Evolutionary conservation across 2,888 invertebrate genomes (phyloP).

Genomic region (Noctua fimbriata): DNA sequence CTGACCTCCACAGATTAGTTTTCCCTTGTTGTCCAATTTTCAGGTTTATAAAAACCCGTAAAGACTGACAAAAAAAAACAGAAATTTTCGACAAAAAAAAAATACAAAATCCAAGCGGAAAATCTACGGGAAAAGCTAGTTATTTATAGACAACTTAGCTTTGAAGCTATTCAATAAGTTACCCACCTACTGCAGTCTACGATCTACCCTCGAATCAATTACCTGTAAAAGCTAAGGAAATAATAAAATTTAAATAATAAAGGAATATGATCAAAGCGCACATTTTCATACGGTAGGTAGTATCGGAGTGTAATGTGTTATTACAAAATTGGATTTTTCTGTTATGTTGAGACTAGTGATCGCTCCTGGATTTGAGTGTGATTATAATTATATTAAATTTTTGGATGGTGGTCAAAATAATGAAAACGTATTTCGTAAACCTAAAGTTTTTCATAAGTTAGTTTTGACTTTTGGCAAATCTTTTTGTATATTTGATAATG

Average conservation of each 20-base stretch:
- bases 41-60: too few species aligned
- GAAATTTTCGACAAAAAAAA: too few species aligned
- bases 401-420: neutral
- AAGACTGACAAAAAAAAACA: neutral
- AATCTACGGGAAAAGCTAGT: neutral
- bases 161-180: conserved; percentile 11
- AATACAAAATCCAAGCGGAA: neutral
- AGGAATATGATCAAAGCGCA: conserved; percentile 57
- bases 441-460: too few species aligned
- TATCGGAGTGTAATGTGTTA: conserved; percentile 72
- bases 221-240: conserved; percentile 20
- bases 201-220: conserved; percentile 36
- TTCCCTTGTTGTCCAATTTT: neutral
- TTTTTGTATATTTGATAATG: too few species aligned
- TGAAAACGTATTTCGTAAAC: neutral
- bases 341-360: conserved; percentile 52
- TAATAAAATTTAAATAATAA: conserved; percentile 33
- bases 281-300: conserved; percentile 68
- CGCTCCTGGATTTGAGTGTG: neutral
- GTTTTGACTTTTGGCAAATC: too few species aligned
- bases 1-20: neutral
- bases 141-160: neutral
- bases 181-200: neutral
- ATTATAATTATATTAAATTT: neutral
- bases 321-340: conserved; percentile 81